Evolutionary conservation across 2,888 invertebrate genomes (phyloP).

Genomic region (Drosophila mayaguana): DNA sequence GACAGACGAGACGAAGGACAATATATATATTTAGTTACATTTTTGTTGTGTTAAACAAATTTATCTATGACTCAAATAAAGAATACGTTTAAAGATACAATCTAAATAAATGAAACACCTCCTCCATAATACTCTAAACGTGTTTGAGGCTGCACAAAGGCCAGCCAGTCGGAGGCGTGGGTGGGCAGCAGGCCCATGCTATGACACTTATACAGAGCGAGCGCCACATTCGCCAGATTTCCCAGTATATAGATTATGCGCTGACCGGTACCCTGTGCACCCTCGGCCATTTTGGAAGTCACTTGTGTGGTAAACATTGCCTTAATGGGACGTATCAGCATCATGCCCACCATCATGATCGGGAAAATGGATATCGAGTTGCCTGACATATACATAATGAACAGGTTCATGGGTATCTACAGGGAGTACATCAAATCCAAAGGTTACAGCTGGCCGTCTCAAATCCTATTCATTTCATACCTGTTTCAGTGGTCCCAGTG

Average conservation of each 20-base stretch:
- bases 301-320: constrained; percentile 95
- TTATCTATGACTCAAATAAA: constrained; percentile 61
- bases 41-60: constrained; percentile 26
- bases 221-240: constrained; percentile 94
- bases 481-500: constrained; percentile 97
- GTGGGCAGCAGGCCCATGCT: constrained; percentile 98
- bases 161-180: constrained; percentile 99
- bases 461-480: constrained; percentile 79
- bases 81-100: constrained; percentile 39
- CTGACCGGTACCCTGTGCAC: constrained; percentile 94
- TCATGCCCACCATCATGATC: constrained; percentile 99
- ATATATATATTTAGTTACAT: constrained; percentile 20
- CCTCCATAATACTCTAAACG: constrained; percentile 94
- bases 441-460: background rate
- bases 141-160: constrained; percentile 96
- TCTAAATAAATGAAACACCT: constrained; percentile 88
- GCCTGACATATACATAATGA: constrained; percentile 99
- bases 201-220: constrained; percentile 98
- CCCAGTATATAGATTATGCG: constrained; percentile 97
- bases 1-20: constrained; percentile 23
- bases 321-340: constrained; percentile 97
- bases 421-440: background rate
- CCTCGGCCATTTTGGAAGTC: constrained; percentile 97
- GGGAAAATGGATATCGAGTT: constrained; percentile 99
- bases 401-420: constrained; percentile 97